A percentile compares a stretch with the other conserved stretches of the same genome.
phyloP scores from a whole-genome alignment of 2,888 invertebrate genomes.

The Nezara viridula region DNA sequence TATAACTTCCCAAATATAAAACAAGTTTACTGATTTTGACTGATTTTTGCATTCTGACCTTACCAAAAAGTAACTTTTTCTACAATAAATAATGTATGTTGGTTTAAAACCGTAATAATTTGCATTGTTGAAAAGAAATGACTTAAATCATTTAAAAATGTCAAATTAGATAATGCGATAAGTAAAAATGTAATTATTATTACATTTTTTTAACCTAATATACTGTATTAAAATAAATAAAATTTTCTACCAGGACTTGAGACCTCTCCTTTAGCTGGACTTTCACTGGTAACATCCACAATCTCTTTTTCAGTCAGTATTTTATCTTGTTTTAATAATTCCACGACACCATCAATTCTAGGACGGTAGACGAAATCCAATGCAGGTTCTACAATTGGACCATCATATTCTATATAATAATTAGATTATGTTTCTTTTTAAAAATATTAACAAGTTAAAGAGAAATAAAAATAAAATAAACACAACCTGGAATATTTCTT shows the following conservation, averaged over 20 bases:
- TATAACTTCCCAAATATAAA: too few relatives aligned
- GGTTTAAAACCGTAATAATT: too few relatives aligned
- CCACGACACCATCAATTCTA: background rate
- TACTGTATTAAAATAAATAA: background rate
- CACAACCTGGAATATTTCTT: constrained; percentile 35
- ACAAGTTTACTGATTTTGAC: too few relatives aligned
- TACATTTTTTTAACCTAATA: too few relatives aligned
- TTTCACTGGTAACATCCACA: background rate
- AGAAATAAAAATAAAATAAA: background rate
- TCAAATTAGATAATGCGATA: too few relatives aligned
- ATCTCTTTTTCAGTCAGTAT: background rate
- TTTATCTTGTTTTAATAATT: constrained; percentile 37
- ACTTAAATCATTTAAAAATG: too few relatives aligned
- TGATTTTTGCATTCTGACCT: too few relatives aligned
- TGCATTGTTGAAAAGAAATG: too few relatives aligned
- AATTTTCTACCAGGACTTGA: background rate
- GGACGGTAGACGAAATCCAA: constrained; percentile 13
- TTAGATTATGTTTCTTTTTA: constrained; percentile 12
- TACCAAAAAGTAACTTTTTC: too few relatives aligned
- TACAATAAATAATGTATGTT: too few relatives aligned
- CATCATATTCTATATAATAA: constrained; percentile 35
- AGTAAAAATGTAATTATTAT: too few relatives aligned
- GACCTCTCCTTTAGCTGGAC: background rate
- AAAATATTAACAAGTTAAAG: background rate
- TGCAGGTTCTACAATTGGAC: background rate